These are phyloP conservation scores for Unio delphinus DNA, from an alignment of 2,888 invertebrate species.

Conservation along the genomic window DNA sequence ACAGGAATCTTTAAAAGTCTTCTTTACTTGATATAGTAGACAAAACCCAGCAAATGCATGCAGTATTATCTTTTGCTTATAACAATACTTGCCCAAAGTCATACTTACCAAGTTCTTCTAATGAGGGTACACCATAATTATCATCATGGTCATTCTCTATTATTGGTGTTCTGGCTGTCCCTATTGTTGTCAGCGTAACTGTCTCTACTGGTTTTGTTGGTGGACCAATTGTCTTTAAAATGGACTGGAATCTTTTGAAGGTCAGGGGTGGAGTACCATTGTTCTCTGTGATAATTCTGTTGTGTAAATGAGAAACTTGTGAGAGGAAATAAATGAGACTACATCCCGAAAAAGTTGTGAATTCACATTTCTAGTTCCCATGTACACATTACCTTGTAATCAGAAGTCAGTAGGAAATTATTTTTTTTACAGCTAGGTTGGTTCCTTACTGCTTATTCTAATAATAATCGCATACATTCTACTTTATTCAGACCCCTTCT, in stretches of 20 bases:
- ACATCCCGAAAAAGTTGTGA: too few species aligned
- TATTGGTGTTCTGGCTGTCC: conserved; percentile 80
- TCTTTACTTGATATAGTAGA: background rate
- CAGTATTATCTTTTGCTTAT: too few species aligned
- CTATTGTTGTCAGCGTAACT: conserved; percentile 76
- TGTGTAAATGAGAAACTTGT: conserved; percentile 35
- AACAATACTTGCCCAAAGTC: background rate
- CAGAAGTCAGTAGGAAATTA: too few species aligned
- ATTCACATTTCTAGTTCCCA: too few species aligned
- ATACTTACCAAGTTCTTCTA: conserved; percentile 83
- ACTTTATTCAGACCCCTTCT: too few species aligned
- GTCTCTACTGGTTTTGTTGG: conserved; percentile 80
- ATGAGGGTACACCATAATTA: conserved; percentile 85
- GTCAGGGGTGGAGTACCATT: conserved; percentile 87
- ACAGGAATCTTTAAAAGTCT: too few species aligned
- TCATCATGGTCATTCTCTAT: conserved; percentile 84
- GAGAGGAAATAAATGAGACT: too few species aligned
- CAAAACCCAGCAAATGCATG: background rate
- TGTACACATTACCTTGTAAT: too few species aligned
- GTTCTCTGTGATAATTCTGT: conserved; percentile 85
- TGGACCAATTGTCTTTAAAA: conserved; percentile 83
- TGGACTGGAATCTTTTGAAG: conserved; percentile 88
- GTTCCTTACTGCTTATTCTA: too few species aligned
- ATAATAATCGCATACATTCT: too few species aligned
- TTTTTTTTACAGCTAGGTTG: too few species aligned